Conservation (phyloP, 2,113 vertebrate genomes). For the Bettongia penicillata region DNA sequence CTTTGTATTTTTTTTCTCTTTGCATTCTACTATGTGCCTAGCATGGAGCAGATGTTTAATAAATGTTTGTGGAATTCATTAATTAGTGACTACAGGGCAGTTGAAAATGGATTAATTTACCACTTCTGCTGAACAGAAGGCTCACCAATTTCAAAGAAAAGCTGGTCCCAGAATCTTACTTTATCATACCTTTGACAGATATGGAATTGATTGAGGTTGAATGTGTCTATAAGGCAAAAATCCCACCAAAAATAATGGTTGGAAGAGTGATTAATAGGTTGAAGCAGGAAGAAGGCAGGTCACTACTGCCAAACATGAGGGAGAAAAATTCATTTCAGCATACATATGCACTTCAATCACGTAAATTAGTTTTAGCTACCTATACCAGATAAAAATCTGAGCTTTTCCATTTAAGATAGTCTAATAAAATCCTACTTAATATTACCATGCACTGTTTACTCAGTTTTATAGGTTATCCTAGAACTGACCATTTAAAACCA, state of each 20-base stretch:
- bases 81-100: not conserved
- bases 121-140: slow-evolving; percentile 14
- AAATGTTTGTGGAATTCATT: not conserved
- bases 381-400: slow-evolving; percentile 56
- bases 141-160: slow-evolving; percentile 27
- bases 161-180: not conserved
- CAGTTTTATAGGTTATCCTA: slow-evolving; percentile 27
- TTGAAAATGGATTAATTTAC: not conserved
- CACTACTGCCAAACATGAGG: slow-evolving; percentile 22
- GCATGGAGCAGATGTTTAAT: not conserved
- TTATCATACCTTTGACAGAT: not conserved
- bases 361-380: slow-evolving; percentile 14
- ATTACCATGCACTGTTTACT: not conserved
- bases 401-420: slow-evolving; percentile 17
- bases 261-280: not conserved
- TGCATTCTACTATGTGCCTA: not conserved
- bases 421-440: slow-evolving; percentile 46
- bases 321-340: not conserved
- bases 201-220: not conserved
- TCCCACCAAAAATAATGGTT: slow-evolving; percentile 25
- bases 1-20: not conserved
- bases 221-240: slow-evolving; percentile 5
- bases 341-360: not conserved
- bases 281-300: slow-evolving; percentile 16
- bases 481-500: slow-evolving; percentile 35